Evolutionary conservation across 2,113 vertebrate genomes (phyloP).

Genomic region (Mesoclemmys tuberculata): DNA sequence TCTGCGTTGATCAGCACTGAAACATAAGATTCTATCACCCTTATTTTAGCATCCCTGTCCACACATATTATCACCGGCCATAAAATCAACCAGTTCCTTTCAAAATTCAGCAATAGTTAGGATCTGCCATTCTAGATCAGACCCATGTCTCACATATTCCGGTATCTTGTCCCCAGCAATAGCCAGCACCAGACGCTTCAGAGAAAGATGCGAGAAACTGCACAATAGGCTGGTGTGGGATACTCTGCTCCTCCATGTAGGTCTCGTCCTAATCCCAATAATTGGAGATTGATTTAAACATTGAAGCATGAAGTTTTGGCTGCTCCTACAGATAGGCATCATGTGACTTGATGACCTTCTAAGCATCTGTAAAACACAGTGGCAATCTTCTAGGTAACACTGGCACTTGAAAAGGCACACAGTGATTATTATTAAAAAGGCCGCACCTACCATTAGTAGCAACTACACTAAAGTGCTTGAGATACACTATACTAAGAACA

Average conservation of each 20-base stretch:
- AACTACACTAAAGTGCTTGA: background rate
- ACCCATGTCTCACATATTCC: background rate
- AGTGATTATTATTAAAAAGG: background rate
- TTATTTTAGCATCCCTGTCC: background rate
- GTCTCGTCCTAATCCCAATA: background rate
- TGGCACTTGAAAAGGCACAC: background rate
- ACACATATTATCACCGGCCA: background rate
- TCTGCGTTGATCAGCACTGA: background rate
- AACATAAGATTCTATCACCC: background rate
- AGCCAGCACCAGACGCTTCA: background rate
- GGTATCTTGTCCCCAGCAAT: background rate
- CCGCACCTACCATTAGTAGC: background rate
- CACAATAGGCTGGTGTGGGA: background rate
- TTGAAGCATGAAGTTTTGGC: background rate
- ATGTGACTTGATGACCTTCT: background rate
- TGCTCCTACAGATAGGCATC: too few relatives aligned
- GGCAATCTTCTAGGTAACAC: background rate
- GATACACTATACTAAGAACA: background rate
- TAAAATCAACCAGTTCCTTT: background rate
- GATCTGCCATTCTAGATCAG: background rate
- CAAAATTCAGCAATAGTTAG: background rate
- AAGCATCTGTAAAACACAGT: background rate
- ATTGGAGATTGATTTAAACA: background rate
- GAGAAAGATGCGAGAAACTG: background rate
- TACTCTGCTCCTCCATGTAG: background rate